These are phyloP conservation scores for Kryptolebias marmoratus DNA, from an alignment of 2,113 vertebrate genomes.

Conservation along the genomic window DNA sequence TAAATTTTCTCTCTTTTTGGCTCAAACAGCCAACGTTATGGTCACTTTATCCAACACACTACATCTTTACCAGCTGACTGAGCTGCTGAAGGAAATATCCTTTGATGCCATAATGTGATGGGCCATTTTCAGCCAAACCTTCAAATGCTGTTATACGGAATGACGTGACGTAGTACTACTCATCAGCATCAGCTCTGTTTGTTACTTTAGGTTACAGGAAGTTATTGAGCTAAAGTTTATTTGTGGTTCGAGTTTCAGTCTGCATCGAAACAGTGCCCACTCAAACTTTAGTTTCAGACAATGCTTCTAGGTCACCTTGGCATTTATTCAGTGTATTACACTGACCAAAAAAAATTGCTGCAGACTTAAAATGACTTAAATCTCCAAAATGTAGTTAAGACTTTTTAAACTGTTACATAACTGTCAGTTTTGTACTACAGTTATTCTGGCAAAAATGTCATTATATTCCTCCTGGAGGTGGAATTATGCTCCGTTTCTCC, in stretches of 20 bases:
- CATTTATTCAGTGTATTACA: neutral
- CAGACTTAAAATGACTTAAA: no score
- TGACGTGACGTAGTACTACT: slow-evolving; percentile 1
- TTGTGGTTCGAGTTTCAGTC: slow-evolving; percentile 25
- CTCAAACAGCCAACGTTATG: neutral
- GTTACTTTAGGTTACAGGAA: slow-evolving; percentile 9
- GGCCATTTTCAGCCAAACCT: slow-evolving; percentile 39
- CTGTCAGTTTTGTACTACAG: no score
- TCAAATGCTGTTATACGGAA: no score
- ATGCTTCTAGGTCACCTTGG: slow-evolving; percentile 35
- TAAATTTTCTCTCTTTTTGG: slow-evolving; percentile 14
- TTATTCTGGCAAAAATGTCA: no score
- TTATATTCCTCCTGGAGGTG: no score
- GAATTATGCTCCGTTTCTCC: no score
- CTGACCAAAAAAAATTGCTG: no score
- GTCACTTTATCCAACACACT: slow-evolving; percentile 26
- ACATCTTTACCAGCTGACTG: slow-evolving; percentile 39
- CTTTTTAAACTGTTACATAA: no score
- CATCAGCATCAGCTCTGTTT: neutral
- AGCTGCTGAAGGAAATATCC: slow-evolving; percentile 27
- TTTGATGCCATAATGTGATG: slow-evolving; percentile 12
- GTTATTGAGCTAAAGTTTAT: slow-evolving; percentile 37
- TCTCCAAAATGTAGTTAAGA: no score
- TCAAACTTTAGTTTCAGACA: slow-evolving; percentile 29
- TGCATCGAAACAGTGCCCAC: neutral